A percentile compares a stretch with the other conserved stretches of the same genome.
Evolutionary conservation across 92 coral and sea anemone genomes (phyloP).

Genomic region (Ricordea florida): DNA sequence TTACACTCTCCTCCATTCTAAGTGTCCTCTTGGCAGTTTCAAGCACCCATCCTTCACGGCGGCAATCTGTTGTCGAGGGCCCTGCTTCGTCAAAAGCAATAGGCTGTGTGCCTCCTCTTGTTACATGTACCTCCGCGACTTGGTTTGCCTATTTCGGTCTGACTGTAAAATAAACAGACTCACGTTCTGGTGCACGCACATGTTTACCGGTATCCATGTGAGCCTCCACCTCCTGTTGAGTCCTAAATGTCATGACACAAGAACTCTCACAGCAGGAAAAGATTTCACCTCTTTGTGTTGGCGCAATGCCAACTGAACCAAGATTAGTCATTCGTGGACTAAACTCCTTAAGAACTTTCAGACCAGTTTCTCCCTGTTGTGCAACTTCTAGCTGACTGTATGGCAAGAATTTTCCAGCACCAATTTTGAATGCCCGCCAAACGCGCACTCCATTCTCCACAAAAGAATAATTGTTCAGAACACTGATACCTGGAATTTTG

Average conservation of each 20-base stretch:
- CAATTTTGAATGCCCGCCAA: constrained; percentile 41
- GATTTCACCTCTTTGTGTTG: constrained; percentile 32
- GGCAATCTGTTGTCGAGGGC: neutral
- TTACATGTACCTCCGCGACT: constrained; percentile 22
- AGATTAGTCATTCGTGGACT: constrained; percentile 16
- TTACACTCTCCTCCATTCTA: constrained; percentile 17
- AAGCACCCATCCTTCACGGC: constrained; percentile 44
- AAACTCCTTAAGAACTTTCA: constrained; percentile 14
- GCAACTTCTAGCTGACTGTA: constrained; percentile 19
- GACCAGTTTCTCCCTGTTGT: constrained; percentile 3
- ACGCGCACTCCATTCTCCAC: constrained; percentile 19
- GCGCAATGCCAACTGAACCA: constrained; percentile 7
- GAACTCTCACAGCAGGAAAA: constrained; percentile 21
- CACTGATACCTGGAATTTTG: neutral
- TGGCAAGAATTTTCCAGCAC: constrained; percentile 9
- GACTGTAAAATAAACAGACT: constrained; percentile 7
- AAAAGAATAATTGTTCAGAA: constrained; percentile 21
- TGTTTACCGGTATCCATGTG: constrained; percentile 27
- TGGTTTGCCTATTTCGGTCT: constrained; percentile 16
- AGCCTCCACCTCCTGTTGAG: constrained; percentile 26
- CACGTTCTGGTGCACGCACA: constrained; percentile 4
- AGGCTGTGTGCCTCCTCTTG: constrained; percentile 18
- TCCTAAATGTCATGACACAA: constrained; percentile 24
- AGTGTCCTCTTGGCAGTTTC: constrained; percentile 16
- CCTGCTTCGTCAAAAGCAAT: constrained; percentile 16